A percentile compares a stretch with the other conserved stretches of the same genome.
These are phyloP conservation scores for Zygaena filipendulae DNA, from an alignment of 2,888 invertebrate species.

Conservation along the genomic window DNA sequence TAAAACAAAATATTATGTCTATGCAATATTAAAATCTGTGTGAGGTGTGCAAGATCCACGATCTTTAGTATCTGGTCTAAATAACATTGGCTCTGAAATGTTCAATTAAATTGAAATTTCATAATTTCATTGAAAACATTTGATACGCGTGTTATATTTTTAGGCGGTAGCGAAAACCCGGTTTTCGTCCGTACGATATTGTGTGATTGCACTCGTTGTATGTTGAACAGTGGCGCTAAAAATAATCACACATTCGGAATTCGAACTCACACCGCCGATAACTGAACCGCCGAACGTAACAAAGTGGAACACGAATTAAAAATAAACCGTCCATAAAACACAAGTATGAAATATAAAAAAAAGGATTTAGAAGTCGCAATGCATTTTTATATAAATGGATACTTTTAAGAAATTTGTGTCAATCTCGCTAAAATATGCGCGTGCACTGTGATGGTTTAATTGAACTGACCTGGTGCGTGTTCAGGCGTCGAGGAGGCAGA, in stretches of 20 bases:
- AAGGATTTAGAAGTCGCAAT: constrained; percentile 27
- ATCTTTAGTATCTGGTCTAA: too few species aligned
- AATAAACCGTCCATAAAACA: too few species aligned
- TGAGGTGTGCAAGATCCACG: too few species aligned
- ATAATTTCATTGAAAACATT: constrained; percentile 66
- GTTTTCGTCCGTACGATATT: constrained; percentile 54
- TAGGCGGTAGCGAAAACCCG: constrained; percentile 54
- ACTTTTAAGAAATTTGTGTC: constrained; percentile 9
- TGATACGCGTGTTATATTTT: constrained; percentile 63
- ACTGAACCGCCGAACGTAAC: background rate
- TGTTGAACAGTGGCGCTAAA: constrained; percentile 41
- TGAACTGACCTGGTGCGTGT: constrained; percentile 58
- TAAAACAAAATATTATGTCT: too few species aligned
- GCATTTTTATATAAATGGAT: background rate
- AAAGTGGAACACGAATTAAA: background rate
- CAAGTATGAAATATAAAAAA: too few species aligned
- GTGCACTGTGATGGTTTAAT: too few species aligned
- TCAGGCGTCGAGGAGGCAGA: constrained; percentile 46
- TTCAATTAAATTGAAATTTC: too few species aligned
- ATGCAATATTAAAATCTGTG: too few species aligned
- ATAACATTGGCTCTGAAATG: too few species aligned
- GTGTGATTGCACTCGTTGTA: constrained; percentile 50
- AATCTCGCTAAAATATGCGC: constrained; percentile 12
- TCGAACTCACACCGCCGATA: constrained; percentile 20
- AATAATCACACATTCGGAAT: constrained; percentile 38